Percentiles rank a stretch among this genome's conserved stretches.
Conservation (phyloP, 2,113 vertebrate species). For the Hemiscyllium ocellatum region DNA sequence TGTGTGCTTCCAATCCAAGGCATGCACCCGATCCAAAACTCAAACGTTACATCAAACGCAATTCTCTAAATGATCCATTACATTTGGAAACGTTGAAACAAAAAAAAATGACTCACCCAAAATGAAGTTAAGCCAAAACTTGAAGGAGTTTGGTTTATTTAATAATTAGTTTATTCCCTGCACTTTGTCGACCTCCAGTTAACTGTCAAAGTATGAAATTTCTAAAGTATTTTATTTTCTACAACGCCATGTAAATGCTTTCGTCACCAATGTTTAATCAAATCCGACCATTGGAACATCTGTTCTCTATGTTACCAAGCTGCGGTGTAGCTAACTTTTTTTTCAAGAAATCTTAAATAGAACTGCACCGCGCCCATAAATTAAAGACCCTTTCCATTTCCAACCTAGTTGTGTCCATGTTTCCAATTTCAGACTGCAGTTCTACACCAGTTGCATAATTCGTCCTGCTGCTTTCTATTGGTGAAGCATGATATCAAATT, state of each 20-base stretch:
- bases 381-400: constrained; percentile 8
- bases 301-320: constrained; percentile 23
- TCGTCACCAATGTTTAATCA: constrained; percentile 28
- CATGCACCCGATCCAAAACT: background rate
- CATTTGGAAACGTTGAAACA: background rate
- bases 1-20: background rate
- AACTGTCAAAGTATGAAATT: constrained; percentile 33
- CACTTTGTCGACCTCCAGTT: background rate
- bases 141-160: background rate
- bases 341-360: background rate
- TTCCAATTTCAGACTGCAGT: constrained; percentile 1
- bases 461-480: constrained; percentile 7
- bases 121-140: constrained; percentile 15
- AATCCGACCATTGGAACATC: constrained; percentile 15
- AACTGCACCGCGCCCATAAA: constrained; percentile 28
- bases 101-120: constrained; percentile 8
- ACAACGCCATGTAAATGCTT: constrained; percentile 23
- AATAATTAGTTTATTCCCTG: constrained; percentile 15
- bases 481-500: constrained; percentile 32
- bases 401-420: background rate
- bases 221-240: constrained; percentile 6
- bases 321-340: constrained; percentile 2
- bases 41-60: background rate
- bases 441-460: background rate
- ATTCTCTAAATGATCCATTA: background rate